phyloP scores from a whole-genome alignment of 2,113 vertebrate species.

The Sorex araneus region DNA sequence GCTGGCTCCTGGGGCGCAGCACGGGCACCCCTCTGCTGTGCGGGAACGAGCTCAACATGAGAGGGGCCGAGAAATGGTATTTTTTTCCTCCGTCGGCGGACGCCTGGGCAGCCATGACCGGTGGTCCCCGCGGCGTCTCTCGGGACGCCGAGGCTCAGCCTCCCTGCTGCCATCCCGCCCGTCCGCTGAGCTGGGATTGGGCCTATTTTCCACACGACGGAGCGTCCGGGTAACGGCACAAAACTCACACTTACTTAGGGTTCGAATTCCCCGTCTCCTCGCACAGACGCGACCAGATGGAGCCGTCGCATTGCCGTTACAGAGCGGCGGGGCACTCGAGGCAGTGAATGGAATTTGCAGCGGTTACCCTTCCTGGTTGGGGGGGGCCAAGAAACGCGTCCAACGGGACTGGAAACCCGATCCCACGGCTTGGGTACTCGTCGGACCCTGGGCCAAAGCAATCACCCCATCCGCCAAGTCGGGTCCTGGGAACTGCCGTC shows the following conservation, averaged over 20 bases:
- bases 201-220: conserved; percentile 66
- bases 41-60: background rate
- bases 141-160: background rate
- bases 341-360: conserved; percentile 77
- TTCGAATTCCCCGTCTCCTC: conserved; percentile 79
- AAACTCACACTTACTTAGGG: conserved; percentile 83
- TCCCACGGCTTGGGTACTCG: conserved; percentile 78
- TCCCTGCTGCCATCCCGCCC: background rate
- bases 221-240: conserved; percentile 63
- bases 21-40: background rate
- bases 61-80: background rate
- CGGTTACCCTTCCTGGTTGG: background rate
- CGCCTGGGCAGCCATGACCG: rapidly evolving
- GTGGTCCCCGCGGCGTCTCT: background rate
- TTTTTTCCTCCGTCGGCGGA: background rate
- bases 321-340: conserved; percentile 70
- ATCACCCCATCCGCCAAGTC: conserved; percentile 83
- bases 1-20: no score
- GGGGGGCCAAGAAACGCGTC: conserved; percentile 79
- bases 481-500: conserved; percentile 74
- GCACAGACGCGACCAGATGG: conserved; percentile 71
- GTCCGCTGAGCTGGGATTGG: background rate
- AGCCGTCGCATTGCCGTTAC: conserved; percentile 71
- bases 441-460: conserved; percentile 76
- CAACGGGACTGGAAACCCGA: conserved; percentile 79